phyloP scores from a whole-genome alignment of 2,797 vertebrate species.

The Capromys pilorides region DNA sequence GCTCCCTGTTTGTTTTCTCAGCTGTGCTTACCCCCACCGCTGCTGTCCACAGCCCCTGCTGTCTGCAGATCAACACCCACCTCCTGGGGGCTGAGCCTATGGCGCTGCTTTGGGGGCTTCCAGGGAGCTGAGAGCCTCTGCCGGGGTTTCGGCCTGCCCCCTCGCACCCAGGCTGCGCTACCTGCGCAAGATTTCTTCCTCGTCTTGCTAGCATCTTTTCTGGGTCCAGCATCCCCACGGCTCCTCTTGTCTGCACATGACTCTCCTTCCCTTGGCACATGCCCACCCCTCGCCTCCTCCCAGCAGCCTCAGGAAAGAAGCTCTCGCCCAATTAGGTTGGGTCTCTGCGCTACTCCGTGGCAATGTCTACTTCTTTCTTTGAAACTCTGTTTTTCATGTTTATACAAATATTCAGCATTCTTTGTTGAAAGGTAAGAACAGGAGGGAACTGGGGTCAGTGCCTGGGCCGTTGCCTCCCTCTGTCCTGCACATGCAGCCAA shows the following conservation, averaged over 20 bases:
- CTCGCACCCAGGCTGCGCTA: not conserved
- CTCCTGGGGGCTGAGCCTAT: not conserved
- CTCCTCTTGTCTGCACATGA: fast-evolving
- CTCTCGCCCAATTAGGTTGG: no score
- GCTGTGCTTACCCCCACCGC: not conserved
- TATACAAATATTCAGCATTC: not conserved
- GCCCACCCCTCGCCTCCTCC: not conserved
- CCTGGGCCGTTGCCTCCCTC: not conserved
- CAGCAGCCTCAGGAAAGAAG: not conserved
- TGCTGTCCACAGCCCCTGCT: no score
- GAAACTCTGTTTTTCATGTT: not conserved
- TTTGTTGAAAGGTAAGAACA: not conserved
- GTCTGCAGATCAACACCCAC: not conserved
- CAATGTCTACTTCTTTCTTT: not conserved
- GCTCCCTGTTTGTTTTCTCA: not conserved
- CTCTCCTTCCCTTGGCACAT: not conserved
- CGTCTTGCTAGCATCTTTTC: not conserved
- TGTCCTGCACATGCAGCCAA: not conserved
- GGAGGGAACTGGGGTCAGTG: not conserved
- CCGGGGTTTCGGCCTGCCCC: not conserved
- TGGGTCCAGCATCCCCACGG: not conserved
- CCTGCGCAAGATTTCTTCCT: not conserved
- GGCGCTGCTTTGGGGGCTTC: not conserved
- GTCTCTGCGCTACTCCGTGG: not conserved
- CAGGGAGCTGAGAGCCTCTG: not conserved